Base-by-base conservation (phyloP, 2,797 vertebrate genomes). In the Limnodromus scolopaceus region DNA sequence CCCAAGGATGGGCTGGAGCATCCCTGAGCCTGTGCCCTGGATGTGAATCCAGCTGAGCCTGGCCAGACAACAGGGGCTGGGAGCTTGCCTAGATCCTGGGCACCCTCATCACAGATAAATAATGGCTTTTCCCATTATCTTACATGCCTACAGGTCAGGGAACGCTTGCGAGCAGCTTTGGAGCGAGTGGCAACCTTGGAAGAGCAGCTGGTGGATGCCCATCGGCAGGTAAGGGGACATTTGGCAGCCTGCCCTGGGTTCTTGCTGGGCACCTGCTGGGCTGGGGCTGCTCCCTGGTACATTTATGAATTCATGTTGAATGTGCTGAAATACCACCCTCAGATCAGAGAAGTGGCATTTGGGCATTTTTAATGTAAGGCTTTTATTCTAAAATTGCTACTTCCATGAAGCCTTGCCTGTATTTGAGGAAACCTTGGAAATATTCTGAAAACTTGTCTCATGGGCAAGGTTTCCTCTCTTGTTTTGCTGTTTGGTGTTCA, bases 171-270 rank as follows among this genome's bases (percentile, higher is more conserved):
- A 87, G 99, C 99, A 72, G 98, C 99, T 45, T 97, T 99, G 76
- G 99, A 99, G 97, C 98, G 99, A 91, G 99, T 99, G 70, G 97
- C 99, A 55, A 98, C 98, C 68, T 96, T 99, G 97, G 99, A 99
- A 96, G 99, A 99, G 95, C 99, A 99, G 96, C 98, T 99, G 4
- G 96, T 98, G 51, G 87, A 98, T 30, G 98, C 98, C 87, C 99
- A 98, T 82, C 99, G 99, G 95, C 99, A 99, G 99, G 99, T 99
- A 94, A 94, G 97, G 51, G 63, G 58, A 23, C 4, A 8, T 68
- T 71, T 48, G 41, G 53, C 39, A 84, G 61, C 58, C 36, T 28
- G 2, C 6, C 17, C 27, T 6, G 30, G 61, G n/a, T 32, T 16
- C 30, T 30, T 34, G 25, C 34, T 23, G 30, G 20, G 53, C 10